Percentiles rank a stretch among this genome's conserved stretches.
Evolutionary conservation across 2,888 invertebrate species (phyloP).

Genomic region (Parnassius glacialis): DNA sequence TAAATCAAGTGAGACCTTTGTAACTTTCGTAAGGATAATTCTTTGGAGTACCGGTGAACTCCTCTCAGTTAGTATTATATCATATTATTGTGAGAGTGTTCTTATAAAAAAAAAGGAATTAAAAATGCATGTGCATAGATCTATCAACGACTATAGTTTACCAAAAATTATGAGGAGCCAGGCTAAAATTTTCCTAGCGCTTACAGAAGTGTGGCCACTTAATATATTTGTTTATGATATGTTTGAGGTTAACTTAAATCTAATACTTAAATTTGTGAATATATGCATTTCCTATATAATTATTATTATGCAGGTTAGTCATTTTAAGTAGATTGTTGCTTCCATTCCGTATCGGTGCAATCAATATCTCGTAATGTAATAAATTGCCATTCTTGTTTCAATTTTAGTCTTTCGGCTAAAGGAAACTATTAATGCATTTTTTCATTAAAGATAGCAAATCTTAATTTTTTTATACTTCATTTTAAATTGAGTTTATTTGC

Average conservation of each 20-base stretch:
- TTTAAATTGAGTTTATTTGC: too few relatives aligned
- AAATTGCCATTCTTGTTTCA: too few relatives aligned
- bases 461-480: too few relatives aligned
- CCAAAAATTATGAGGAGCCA: conserved; percentile 52
- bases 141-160: conserved; percentile 59
- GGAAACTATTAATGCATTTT: too few relatives aligned
- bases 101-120: conserved; percentile 45
- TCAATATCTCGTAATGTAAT: too few relatives aligned
- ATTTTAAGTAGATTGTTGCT: too few relatives aligned
- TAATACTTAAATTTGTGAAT: conserved; percentile 63
- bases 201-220: too few relatives aligned
- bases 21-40: conserved; percentile 39
- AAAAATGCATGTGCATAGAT: conserved; percentile 52
- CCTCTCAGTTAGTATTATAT: conserved; percentile 45
- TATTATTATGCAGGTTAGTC: conserved; percentile 25
- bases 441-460: too few relatives aligned
- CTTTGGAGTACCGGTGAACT: conserved; percentile 48
- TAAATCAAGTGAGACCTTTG: conserved; percentile 35
- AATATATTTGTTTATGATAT: conserved; percentile 41
- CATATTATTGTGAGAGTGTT: conserved; percentile 50
- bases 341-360: too few relatives aligned
- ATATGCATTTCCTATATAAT: conserved; percentile 56
- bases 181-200: conserved; percentile 60
- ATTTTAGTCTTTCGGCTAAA: too few relatives aligned
- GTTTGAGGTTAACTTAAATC: conserved; percentile 59